These are phyloP conservation scores for Zaprionus ghesquierei DNA, from an alignment of 1,140 invertebrate species.

Conservation along the genomic window DNA sequence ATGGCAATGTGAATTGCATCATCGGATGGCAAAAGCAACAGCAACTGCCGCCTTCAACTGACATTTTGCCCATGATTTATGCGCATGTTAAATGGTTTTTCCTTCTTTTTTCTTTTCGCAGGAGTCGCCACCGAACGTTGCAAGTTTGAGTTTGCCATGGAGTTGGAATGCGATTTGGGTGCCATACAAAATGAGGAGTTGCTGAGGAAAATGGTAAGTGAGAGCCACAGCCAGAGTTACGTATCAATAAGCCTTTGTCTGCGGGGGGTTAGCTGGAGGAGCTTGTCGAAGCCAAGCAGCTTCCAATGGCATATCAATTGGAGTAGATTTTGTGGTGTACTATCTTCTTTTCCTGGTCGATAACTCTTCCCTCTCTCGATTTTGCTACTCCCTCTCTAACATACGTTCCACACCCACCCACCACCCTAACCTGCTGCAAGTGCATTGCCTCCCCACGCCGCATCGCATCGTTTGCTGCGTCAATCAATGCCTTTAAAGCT, in stretches of 20 bases:
- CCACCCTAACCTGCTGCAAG: too few species aligned
- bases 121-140: conserved; percentile 14
- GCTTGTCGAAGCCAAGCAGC: neutral
- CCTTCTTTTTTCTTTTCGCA: conserved; percentile 19
- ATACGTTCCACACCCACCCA: too few species aligned
- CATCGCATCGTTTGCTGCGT: neutral
- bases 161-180: conserved; percentile 86
- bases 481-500: conserved; percentile 41
- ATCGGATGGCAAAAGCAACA: conserved; percentile 9
- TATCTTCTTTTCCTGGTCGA: too few species aligned
- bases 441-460: neutral
- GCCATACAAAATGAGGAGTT: conserved; percentile 89
- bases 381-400: too few species aligned
- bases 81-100: conserved; percentile 14
- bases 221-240: neutral
- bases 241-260: conserved; percentile 3
- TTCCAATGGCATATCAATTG: neutral
- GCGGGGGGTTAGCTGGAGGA: neutral
- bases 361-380: too few species aligned
- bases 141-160: conserved; percentile 48
- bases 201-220: conserved; percentile 88
- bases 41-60: conserved; percentile 18
- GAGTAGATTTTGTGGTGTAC: neutral
- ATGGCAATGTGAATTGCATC: conserved; percentile 25
- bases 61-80: conserved; percentile 17